These are phyloP conservation scores for Reticulitermes lucifugus DNA, from an alignment of 2,888 invertebrate genomes.

Conservation along the genomic window DNA sequence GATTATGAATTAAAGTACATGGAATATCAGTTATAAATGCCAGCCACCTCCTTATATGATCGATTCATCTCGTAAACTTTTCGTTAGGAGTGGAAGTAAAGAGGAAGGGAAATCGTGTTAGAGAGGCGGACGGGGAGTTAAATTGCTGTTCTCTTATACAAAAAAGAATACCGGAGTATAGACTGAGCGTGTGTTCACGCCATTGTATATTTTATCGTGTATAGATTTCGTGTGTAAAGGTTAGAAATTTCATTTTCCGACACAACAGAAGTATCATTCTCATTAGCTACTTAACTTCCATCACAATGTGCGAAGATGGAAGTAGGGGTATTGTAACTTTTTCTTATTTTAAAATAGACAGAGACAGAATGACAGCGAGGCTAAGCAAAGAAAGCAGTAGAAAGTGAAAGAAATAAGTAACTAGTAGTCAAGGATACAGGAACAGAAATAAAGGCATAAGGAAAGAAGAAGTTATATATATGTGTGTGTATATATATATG, in stretches of 20 bases:
- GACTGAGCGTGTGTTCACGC: conserved; percentile 21
- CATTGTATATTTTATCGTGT: conserved; percentile 16
- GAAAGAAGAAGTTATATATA: too few species aligned
- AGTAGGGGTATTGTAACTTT: neutral
- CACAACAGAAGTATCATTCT: neutral
- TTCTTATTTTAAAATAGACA: too few species aligned
- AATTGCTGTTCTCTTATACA: conserved; percentile 23
- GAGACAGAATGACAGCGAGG: too few species aligned
- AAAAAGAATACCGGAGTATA: neutral
- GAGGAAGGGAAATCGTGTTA: neutral
- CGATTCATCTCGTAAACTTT: conserved; percentile 25
- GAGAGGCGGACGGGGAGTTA: neutral
- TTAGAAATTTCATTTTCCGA: neutral
- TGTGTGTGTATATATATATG: too few species aligned
- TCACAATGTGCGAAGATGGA: neutral
- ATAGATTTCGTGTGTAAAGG: conserved; percentile 20
- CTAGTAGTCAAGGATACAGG: too few species aligned
- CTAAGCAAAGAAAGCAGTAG: too few species aligned
- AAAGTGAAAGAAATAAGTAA: too few species aligned
- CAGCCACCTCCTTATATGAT: conserved; percentile 5
- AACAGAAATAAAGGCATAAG: too few species aligned
- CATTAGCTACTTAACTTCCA: conserved; percentile 14
- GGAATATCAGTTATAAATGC: neutral
- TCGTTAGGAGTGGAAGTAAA: neutral
- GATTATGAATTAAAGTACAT: conserved; percentile 1